Evolutionary conservation across 2,888 invertebrate genomes (phyloP).

Genomic region (Euzetes globulus): DNA sequence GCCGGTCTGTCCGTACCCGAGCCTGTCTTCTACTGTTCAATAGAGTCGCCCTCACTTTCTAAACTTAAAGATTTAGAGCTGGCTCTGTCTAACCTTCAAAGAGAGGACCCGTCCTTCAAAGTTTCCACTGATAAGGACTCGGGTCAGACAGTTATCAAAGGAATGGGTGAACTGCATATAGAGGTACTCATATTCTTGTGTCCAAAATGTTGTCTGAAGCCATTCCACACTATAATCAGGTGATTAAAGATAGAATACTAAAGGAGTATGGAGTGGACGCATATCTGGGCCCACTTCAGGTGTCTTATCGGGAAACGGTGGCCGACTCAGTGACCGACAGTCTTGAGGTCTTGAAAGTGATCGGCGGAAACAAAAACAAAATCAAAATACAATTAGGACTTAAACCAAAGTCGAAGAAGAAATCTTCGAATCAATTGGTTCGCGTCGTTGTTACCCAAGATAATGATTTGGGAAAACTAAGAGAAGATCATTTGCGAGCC

Average conservation of each 20-base stretch:
- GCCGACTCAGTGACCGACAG: slow-evolving; percentile 46
- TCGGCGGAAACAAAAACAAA: slow-evolving; percentile 57
- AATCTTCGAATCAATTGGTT: slow-evolving; percentile 28
- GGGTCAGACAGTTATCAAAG: slow-evolving; percentile 74
- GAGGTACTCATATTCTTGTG: slow-evolving; percentile 51
- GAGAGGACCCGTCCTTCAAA: slow-evolving; percentile 84
- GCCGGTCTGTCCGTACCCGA: slow-evolving; percentile 68
- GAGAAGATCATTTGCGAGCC: slow-evolving; percentile 60
- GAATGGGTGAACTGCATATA: slow-evolving; percentile 96
- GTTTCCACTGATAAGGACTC: slow-evolving; percentile 49
- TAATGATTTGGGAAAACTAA: slow-evolving; percentile 56
- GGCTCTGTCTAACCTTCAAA: slow-evolving; percentile 68
- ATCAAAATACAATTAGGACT: slow-evolving; percentile 60
- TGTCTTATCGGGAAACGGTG: slow-evolving; percentile 78
- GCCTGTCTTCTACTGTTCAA: slow-evolving; percentile 92
- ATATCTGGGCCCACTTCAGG: slow-evolving; percentile 81
- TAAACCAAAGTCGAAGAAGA: slow-evolving; percentile 51
- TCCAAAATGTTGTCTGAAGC: neutral
- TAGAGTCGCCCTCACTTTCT: slow-evolving; percentile 78
- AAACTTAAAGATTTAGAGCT: slow-evolving; percentile 66
- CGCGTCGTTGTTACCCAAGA: slow-evolving; percentile 45
- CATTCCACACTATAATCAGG: slow-evolving; percentile 45
- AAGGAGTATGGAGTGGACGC: slow-evolving; percentile 85
- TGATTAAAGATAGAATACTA: slow-evolving; percentile 76
- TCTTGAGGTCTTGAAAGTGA: slow-evolving; percentile 56